Percentiles rank a stretch among this genome's conserved stretches.
These are phyloP conservation scores for Scortum barcoo DNA, from an alignment of 2,113 vertebrate species.

Conservation along the genomic window DNA sequence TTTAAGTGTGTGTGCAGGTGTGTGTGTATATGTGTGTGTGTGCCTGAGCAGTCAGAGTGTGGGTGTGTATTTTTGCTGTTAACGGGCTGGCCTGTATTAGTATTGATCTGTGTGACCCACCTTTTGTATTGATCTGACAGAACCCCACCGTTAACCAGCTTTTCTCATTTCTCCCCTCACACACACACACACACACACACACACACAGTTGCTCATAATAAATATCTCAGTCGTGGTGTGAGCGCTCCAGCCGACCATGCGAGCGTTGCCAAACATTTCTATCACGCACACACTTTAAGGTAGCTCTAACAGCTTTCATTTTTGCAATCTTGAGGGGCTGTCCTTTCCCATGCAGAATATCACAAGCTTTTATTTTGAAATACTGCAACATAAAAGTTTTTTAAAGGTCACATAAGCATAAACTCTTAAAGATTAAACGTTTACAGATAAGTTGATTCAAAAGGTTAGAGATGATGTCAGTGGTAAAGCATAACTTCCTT, in stretches of 20 bases:
- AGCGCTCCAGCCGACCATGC: not conserved
- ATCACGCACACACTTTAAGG: not conserved
- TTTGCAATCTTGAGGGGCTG: not conserved
- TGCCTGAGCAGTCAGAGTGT: not conserved
- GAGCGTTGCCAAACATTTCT: not conserved
- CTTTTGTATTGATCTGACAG: conserved; percentile 29
- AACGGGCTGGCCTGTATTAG: conserved; percentile 2
- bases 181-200: not conserved
- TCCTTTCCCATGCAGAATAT: too few species aligned
- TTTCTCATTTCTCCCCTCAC: conserved; percentile 5
- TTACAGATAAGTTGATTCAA: not conserved
- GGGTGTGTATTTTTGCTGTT: not conserved
- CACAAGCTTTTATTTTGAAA: not conserved
- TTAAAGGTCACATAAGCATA: not conserved
- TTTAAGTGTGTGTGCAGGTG: not conserved
- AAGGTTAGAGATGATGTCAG: not conserved
- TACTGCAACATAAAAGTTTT: not conserved
- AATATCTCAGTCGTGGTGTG: not conserved
- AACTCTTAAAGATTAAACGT: not conserved
- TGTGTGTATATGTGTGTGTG: not conserved
- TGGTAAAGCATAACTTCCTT: too few species aligned
- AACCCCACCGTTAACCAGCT: conserved; percentile 3
- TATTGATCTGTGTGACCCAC: conserved; percentile 29
- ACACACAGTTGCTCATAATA: not conserved
- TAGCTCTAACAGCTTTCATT: not conserved